Evolutionary conservation across 2,888 invertebrate genomes (phyloP).

Genomic region (Catocala fraxini): DNA sequence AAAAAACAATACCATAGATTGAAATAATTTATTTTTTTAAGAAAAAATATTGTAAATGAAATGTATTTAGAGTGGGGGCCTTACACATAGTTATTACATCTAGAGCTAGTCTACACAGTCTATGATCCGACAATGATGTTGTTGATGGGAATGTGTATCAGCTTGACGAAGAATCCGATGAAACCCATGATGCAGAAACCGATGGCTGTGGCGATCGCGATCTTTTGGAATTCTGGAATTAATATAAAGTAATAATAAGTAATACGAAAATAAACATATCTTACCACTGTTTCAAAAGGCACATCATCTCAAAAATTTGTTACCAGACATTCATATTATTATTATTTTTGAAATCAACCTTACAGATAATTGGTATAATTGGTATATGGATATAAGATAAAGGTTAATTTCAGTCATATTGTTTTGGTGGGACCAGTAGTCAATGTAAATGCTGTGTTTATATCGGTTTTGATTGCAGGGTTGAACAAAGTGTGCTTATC

Average conservation of each 20-base stretch:
- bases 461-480: no score
- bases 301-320: no score
- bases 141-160: slow-evolving; percentile 99
- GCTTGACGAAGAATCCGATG: slow-evolving; percentile 99
- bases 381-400: no score
- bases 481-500: no score
- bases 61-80: slow-evolving; percentile 69
- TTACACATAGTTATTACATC: slow-evolving; percentile 68
- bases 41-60: slow-evolving; percentile 63
- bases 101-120: slow-evolving; percentile 60
- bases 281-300: no score
- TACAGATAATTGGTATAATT: no score
- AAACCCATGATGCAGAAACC: slow-evolving; percentile 99
- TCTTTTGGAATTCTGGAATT: slow-evolving; percentile 98
- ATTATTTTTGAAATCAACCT: no score
- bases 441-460: no score
- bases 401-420: no score
- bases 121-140: slow-evolving; percentile 97
- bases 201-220: slow-evolving; percentile 99
- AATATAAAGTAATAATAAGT: slow-evolving; percentile 14
- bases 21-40: slow-evolving; percentile 79
- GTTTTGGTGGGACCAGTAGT: no score
- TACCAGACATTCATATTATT: no score
- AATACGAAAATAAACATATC: no score
- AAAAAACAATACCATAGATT: slow-evolving; percentile 54